phyloP scores from a whole-genome alignment of 2,888 invertebrate species.

The Zygogramma bicolorata region DNA sequence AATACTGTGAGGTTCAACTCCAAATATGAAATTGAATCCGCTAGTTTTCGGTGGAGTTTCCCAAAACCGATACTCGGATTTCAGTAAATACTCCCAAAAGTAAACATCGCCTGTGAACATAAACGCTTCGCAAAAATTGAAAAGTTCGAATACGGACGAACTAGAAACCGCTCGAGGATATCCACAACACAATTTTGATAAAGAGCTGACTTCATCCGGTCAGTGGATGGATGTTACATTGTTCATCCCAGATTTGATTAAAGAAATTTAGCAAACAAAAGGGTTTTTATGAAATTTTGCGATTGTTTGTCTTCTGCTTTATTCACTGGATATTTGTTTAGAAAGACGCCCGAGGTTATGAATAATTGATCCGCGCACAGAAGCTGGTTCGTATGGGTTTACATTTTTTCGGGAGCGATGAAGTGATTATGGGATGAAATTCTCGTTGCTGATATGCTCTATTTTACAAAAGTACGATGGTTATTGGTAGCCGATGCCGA shows the following conservation, averaged over 20 bases:
- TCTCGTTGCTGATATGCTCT: too few relatives aligned
- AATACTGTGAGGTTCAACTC: background rate
- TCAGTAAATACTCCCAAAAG: background rate
- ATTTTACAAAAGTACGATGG: too few relatives aligned
- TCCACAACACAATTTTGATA: slow-evolving; percentile 38
- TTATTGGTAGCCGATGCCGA: background rate
- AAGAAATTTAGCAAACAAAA: slow-evolving; percentile 40
- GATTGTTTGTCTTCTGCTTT: slow-evolving; percentile 38
- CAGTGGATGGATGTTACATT: slow-evolving; percentile 44
- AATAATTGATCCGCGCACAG: background rate
- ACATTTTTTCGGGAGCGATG: background rate
- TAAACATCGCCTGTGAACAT: background rate
- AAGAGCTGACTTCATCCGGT: slow-evolving; percentile 46
- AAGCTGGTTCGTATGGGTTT: background rate
- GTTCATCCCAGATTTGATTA: slow-evolving; percentile 44
- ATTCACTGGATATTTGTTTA: slow-evolving; percentile 5
- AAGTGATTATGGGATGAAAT: background rate
- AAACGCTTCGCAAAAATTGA: slow-evolving; percentile 2
- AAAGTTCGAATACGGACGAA: slow-evolving; percentile 15
- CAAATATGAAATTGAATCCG: background rate
- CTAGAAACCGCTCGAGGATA: slow-evolving; percentile 11
- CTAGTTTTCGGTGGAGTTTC: background rate
- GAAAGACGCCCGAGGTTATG: background rate
- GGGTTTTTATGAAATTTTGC: slow-evolving; percentile 38
- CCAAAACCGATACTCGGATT: background rate